These are phyloP conservation scores for Amniataba percoides DNA, from an alignment of 2,797 vertebrate genomes.

Conservation along the genomic window DNA sequence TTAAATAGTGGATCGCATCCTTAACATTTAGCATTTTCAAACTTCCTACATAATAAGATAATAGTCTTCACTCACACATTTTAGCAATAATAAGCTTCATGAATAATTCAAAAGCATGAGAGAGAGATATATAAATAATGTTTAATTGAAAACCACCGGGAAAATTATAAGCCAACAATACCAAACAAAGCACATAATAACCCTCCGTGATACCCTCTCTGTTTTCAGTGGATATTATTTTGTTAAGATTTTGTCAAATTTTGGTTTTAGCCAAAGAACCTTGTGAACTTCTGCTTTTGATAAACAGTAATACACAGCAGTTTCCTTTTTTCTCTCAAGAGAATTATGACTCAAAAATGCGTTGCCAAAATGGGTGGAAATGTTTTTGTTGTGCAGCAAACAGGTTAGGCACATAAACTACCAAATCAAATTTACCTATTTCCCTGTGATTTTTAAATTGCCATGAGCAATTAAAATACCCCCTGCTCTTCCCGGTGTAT, in stretches of 20 bases:
- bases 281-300: constrained; percentile 8
- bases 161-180: constrained; percentile 48
- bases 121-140: constrained; percentile 47
- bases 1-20: constrained; percentile 40
- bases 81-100: constrained; percentile 55
- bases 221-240: constrained; percentile 2
- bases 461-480: constrained; percentile 29
- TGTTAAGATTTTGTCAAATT: constrained; percentile 5
- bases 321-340: neutral
- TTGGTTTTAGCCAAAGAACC: neutral
- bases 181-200: constrained; percentile 28
- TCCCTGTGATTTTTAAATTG: constrained; percentile 35
- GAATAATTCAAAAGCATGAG: constrained; percentile 60
- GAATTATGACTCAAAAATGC: constrained; percentile 2
- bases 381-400: constrained; percentile 27
- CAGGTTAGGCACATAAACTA: constrained; percentile 15
- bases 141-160: constrained; percentile 59
- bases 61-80: constrained; percentile 49
- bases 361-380: constrained; percentile 7
- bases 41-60: constrained; percentile 51
- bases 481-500: constrained; percentile 18
- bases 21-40: constrained; percentile 42
- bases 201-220: constrained; percentile 27
- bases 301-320: neutral
- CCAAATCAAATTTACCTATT: constrained; percentile 33